phyloP scores from a whole-genome alignment of 2,113 vertebrate genomes.

The Talpa occidentalis region DNA sequence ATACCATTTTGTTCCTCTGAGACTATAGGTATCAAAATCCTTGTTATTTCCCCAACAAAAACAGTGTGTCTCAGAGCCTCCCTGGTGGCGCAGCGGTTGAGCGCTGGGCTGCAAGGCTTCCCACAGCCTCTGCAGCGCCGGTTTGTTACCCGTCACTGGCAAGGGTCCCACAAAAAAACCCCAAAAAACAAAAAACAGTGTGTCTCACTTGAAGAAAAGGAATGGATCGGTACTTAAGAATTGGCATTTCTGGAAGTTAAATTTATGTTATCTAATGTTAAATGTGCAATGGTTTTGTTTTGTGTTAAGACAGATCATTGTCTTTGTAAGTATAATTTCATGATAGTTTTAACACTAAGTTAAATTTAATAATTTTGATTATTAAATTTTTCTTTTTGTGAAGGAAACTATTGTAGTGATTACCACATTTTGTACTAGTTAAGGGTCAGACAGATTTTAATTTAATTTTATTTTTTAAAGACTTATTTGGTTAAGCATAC shows the following conservation, averaged over 20 bases:
- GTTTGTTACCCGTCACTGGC: too few species aligned
- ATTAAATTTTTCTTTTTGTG: not conserved
- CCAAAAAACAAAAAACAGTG: too few species aligned
- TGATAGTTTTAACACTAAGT: not conserved
- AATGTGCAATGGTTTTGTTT: not conserved
- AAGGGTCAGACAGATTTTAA: not conserved
- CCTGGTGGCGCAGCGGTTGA: too few species aligned
- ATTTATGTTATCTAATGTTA: conserved; percentile 16
- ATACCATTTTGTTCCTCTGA: conserved; percentile 59
- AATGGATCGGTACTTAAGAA: not conserved
- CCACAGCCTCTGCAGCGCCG: too few species aligned
- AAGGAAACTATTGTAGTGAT: not conserved
- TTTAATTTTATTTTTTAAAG: too few species aligned
- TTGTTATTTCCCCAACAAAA: too few species aligned
- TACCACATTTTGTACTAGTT: not conserved
- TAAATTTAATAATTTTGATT: not conserved
- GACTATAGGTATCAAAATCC: conserved; percentile 69
- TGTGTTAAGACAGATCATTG: not conserved
- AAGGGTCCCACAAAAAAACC: too few species aligned
- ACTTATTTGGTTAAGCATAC: too few species aligned
- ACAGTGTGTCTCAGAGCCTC: too few species aligned
- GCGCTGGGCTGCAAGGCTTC: too few species aligned
- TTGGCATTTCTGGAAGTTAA: not conserved
- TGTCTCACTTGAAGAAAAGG: conserved; percentile 19
- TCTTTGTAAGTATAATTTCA: not conserved